phyloP scores from a whole-genome alignment of 2,113 vertebrate genomes.

The Pituophis catenifer region DNA sequence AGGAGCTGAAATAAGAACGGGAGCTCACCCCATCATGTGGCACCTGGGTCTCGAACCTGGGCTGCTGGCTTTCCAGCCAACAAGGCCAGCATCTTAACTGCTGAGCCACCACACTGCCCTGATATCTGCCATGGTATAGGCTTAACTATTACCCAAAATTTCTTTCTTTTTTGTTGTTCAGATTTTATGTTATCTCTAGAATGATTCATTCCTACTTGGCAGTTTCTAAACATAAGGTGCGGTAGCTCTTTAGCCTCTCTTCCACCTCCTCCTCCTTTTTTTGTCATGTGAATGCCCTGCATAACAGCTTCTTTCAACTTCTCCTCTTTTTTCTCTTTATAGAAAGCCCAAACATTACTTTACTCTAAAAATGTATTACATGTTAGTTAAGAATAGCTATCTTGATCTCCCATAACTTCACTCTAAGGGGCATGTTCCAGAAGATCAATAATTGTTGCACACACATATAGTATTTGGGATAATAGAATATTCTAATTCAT shows the following conservation, averaged over 20 bases:
- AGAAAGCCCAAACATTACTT: background rate
- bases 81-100: background rate
- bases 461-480: background rate
- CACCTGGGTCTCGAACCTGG: background rate
- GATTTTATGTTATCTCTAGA: background rate
- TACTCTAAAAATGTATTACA: background rate
- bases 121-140: background rate
- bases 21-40: background rate
- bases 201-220: background rate
- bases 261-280: conserved; percentile 1
- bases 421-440: background rate
- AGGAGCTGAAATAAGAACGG: background rate
- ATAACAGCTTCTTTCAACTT: background rate
- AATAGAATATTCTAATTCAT: background rate
- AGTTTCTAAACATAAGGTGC: background rate
- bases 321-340: background rate
- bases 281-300: background rate
- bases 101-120: background rate
- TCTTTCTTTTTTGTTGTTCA: background rate
- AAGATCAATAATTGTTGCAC: background rate
- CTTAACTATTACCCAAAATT: background rate
- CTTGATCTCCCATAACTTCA: background rate
- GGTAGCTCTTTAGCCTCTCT: background rate
- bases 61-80: background rate
- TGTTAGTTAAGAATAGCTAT: background rate